These are phyloP conservation scores for Xenopus laevis DNA, from an alignment of 2,113 vertebrate species.

Conservation along the genomic window DNA sequence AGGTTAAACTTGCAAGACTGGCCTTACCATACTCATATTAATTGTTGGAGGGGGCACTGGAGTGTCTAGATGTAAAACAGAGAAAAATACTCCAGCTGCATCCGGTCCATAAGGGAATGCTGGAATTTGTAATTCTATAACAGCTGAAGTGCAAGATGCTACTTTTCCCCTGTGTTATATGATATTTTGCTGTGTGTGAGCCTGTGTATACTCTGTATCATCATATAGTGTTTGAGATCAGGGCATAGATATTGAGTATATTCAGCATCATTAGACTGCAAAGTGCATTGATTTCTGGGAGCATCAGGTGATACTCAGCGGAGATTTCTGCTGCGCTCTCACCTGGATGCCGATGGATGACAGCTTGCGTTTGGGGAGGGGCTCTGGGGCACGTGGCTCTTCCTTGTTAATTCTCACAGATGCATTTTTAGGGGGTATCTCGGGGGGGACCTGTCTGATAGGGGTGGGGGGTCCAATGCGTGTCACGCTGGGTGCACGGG, in stretches of 20 bases:
- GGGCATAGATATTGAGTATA: not conserved
- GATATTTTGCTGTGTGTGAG: too few species aligned
- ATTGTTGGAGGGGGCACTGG: too few species aligned
- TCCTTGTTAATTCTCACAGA: slow-evolving; percentile 75
- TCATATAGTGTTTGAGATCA: too few species aligned
- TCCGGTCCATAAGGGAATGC: too few species aligned
- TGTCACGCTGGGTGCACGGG: slow-evolving; percentile 85
- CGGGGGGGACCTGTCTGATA: slow-evolving; percentile 72
- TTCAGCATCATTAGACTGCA: not conserved
- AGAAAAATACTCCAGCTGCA: too few species aligned
- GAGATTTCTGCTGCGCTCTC: slow-evolving; percentile 43
- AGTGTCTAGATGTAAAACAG: too few species aligned
- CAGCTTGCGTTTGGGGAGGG: slow-evolving; percentile 87
- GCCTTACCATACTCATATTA: too few species aligned
- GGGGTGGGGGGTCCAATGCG: slow-evolving; percentile 65
- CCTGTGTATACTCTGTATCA: too few species aligned
- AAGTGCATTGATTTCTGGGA: not conserved
- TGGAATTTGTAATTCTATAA: too few species aligned
- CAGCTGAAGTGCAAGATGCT: too few species aligned
- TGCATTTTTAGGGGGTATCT: slow-evolving; percentile 73
- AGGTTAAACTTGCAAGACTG: too few species aligned
- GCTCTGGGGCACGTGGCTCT: slow-evolving; percentile 69
- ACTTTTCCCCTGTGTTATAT: too few species aligned
- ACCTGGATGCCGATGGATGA: slow-evolving; percentile 99
- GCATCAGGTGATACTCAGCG: not conserved